Percentiles rank a stretch among this genome's conserved stretches.
Conservation (phyloP, 2,797 vertebrate species). For the Poliocrania exsul region DNA sequence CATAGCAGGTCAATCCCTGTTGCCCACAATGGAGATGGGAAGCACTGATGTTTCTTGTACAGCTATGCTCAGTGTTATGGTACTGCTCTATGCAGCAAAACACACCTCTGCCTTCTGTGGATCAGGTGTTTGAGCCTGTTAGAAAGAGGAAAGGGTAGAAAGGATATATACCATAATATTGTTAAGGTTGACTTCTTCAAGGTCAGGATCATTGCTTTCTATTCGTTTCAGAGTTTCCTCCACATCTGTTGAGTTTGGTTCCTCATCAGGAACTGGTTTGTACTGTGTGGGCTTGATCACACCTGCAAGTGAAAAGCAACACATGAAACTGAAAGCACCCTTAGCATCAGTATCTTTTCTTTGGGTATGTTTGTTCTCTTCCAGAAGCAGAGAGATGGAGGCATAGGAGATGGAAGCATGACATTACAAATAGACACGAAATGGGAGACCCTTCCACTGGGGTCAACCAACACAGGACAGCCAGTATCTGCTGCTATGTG, state of each 20-base stretch:
- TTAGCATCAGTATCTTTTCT: neutral
- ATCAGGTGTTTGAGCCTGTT: neutral
- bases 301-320: constrained; percentile 68
- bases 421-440: neutral
- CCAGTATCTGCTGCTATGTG: accelerated
- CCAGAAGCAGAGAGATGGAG: neutral
- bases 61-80: neutral
- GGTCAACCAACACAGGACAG: neutral
- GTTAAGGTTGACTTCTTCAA: constrained; percentile 96
- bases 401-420: neutral
- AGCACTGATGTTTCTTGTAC: neutral
- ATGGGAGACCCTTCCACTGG: neutral
- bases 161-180: constrained; percentile 88
- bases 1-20: neutral
- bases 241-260: constrained; percentile 93
- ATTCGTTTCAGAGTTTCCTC: constrained; percentile 90
- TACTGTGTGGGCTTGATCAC: constrained; percentile 95
- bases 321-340: neutral
- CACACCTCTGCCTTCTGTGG: neutral
- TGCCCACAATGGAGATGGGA: neutral
- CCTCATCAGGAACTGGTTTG: constrained; percentile 94
- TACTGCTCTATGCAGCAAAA: neutral
- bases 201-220: constrained; percentile 90
- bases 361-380: neutral
- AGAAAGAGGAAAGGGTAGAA: neutral